A percentile compares a stretch with the other conserved stretches of the same genome.
Evolutionary conservation across 2,888 invertebrate genomes (phyloP).

Genomic region (Salpingus planirostris): DNA sequence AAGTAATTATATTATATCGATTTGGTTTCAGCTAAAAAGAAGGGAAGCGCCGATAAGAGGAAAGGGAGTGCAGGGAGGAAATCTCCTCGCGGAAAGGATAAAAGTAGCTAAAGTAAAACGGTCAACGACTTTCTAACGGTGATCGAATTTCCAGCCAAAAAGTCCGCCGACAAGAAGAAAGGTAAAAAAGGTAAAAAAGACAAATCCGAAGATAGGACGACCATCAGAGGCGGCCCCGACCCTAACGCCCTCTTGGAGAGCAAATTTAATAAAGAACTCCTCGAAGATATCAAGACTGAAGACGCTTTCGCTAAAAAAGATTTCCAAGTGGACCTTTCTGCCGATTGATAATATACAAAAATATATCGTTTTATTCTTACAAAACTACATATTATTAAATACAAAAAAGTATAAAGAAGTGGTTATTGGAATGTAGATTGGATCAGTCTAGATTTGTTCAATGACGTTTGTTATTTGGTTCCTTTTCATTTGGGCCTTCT

Average conservation of each 20-base stretch:
- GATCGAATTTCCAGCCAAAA: conserved; percentile 2
- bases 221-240: conserved; percentile 3
- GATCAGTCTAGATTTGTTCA: background rate
- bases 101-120: background rate
- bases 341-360: conserved; percentile 1
- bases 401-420: conserved; percentile 1
- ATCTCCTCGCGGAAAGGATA: background rate
- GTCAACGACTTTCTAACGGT: background rate
- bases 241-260: conserved; percentile 4
- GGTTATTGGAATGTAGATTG: conserved; percentile 3
- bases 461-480: conserved; percentile 1
- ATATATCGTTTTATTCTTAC: conserved; percentile 1
- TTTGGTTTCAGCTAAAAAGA: conserved; percentile 8
- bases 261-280: conserved; percentile 1
- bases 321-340: conserved; percentile 3
- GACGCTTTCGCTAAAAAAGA: conserved; percentile 5
- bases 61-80: conserved; percentile 1
- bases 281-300: conserved; percentile 5
- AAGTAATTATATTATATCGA: too few relatives aligned
- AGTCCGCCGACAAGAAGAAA: conserved; percentile 1
- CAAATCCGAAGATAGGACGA: background rate
- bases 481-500: conserved; percentile 19
- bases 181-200: background rate
- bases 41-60: conserved; percentile 5
- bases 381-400: conserved; percentile 3